Evolutionary conservation across 2,888 invertebrate genomes (phyloP).

Genomic region (Pyrocoelia pectoralis): DNA sequence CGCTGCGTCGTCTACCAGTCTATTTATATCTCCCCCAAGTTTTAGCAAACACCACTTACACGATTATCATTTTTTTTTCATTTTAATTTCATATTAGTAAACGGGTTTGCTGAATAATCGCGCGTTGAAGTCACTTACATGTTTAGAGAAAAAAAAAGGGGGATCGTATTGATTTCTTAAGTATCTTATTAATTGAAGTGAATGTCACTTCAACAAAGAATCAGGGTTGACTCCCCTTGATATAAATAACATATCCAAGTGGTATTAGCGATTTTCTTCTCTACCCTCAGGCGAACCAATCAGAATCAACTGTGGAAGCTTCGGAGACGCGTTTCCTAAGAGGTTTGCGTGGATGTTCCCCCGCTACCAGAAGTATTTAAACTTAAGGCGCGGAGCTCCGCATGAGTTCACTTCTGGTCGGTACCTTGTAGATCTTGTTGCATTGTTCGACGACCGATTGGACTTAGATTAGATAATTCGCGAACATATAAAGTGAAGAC

Average conservation of each 20-base stretch:
- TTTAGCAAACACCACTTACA: background rate
- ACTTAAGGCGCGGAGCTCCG: constrained; percentile 66
- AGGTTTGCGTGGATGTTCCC: constrained; percentile 66
- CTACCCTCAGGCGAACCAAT: constrained; percentile 56
- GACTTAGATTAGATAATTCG: constrained; percentile 32
- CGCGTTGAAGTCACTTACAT: constrained; percentile 40
- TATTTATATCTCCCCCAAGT: constrained; percentile 25
- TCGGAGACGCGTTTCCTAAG: constrained; percentile 68
- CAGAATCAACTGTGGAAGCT: constrained; percentile 64
- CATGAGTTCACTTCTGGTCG: constrained; percentile 68
- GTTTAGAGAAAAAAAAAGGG: background rate
- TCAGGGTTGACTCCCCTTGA: constrained; percentile 53
- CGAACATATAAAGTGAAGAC: constrained; percentile 33
- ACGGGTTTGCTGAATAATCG: constrained; percentile 39
- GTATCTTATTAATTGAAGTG: constrained; percentile 24
- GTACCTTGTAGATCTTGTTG: constrained; percentile 47
- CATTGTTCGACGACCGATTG: constrained; percentile 34
- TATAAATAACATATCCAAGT: constrained; percentile 40
- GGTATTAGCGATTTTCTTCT: constrained; percentile 57
- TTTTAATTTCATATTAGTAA: constrained; percentile 19
- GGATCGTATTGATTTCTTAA: constrained; percentile 4
- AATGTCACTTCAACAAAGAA: constrained; percentile 59
- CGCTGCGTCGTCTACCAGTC: constrained; percentile 38
- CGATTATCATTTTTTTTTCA: constrained; percentile 17
- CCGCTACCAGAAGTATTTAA: constrained; percentile 68